Conservation (phyloP, 1,140 invertebrate species). For the Drosophila carrolli region DNA sequence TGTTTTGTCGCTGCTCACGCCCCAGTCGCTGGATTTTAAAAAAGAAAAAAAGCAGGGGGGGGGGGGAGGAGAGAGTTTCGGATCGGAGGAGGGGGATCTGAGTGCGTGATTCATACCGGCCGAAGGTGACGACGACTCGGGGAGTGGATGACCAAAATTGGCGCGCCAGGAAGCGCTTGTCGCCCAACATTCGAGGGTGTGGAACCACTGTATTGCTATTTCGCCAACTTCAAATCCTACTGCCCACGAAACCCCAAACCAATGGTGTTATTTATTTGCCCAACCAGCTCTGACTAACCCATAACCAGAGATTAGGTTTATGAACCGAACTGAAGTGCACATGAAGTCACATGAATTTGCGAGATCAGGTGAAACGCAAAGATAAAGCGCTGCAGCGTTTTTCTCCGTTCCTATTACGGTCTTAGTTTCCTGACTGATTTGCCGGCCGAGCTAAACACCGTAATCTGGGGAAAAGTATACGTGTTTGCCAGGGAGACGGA, state of each 20-base stretch:
- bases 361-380: conserved; percentile 32
- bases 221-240: no score
- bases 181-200: neutral
- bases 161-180: conserved; percentile 46
- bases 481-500: conserved; percentile 16
- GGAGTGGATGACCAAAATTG: conserved; percentile 56
- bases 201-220: neutral
- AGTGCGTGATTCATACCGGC: conserved; percentile 38
- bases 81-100: neutral
- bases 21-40: conserved; percentile 5
- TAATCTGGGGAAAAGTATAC: conserved; percentile 30
- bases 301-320: neutral
- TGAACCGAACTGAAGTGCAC: conserved; percentile 1
- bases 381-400: conserved; percentile 20
- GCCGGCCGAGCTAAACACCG: conserved; percentile 1
- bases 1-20: conserved; percentile 30
- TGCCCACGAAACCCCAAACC: neutral
- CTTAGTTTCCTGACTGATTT: no score
- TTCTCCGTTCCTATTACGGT: no score
- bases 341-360: conserved; percentile 38
- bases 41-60: neutral
- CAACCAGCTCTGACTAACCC: no score
- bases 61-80: neutral
- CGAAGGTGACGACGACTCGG: conserved; percentile 33
- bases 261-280: neutral